These are phyloP conservation scores for Magallana angulata DNA, from an alignment of 1,140 invertebrate genomes.

Conservation along the genomic window DNA sequence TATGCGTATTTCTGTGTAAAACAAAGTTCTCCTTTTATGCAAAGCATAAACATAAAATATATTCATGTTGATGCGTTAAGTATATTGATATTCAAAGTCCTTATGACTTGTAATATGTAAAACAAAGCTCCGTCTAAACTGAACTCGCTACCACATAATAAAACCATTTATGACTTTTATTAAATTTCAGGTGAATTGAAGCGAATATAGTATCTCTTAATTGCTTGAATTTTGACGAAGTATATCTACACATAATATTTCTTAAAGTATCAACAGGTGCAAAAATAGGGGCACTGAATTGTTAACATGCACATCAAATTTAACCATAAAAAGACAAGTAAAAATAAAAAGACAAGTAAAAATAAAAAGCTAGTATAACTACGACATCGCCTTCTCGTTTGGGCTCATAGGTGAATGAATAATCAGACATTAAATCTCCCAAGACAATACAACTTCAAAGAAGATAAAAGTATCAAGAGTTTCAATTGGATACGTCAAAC, in stretches of 20 bases:
- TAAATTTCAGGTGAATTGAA: not conserved
- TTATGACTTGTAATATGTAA: too few species aligned
- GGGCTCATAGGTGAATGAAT: not conserved
- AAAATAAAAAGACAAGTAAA: not conserved
- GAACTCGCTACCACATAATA: not conserved
- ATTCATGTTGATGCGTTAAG: too few species aligned
- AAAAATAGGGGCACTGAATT: not conserved
- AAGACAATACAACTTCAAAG: slow-evolving; percentile 27
- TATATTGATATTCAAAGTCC: too few species aligned
- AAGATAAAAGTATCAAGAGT: not conserved
- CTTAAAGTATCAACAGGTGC: not conserved
- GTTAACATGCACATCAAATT: slow-evolving; percentile 11
- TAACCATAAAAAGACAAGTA: not conserved
- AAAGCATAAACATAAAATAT: too few species aligned
- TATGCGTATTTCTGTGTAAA: too few species aligned
- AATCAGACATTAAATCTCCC: not conserved
- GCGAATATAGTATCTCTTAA: not conserved
- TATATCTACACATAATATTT: too few species aligned
- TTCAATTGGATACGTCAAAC: not conserved
- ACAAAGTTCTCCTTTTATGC: too few species aligned
- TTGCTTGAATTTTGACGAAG: not conserved
- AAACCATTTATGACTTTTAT: not conserved
- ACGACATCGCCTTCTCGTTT: not conserved
- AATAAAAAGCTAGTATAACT: not conserved
- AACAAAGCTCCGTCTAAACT: too few species aligned